These are phyloP conservation scores for Lasioglossum zephyrum DNA, from an alignment of 2,888 invertebrate genomes.

Conservation along the genomic window DNA sequence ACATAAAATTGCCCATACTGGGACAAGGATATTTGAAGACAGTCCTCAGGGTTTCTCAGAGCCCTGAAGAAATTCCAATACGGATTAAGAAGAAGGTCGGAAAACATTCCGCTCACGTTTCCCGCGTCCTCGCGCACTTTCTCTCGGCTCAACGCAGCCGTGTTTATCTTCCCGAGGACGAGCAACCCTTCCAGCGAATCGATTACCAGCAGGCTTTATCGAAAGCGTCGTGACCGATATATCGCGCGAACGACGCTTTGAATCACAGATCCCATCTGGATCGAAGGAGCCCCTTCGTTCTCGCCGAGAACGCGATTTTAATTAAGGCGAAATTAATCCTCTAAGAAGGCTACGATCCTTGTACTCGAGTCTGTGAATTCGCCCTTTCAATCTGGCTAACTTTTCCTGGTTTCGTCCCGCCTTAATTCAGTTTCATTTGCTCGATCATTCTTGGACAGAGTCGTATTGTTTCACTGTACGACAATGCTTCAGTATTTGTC, in stretches of 20 bases:
- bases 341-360: neutral
- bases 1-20: neutral
- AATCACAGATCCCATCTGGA: neutral
- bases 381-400: neutral
- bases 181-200: neutral
- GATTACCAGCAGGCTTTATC: neutral
- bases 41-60: neutral
- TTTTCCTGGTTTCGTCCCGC: neutral
- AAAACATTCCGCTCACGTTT: neutral
- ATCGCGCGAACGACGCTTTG: neutral
- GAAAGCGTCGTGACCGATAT: neutral
- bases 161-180: neutral
- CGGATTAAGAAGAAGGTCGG: neutral
- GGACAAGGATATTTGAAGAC: neutral
- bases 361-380: neutral
- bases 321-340: neutral
- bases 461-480: no score
- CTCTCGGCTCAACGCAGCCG: neutral
- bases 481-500: no score
- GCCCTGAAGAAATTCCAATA: neutral
- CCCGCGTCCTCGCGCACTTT: neutral
- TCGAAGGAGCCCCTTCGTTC: neutral
- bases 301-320: neutral
- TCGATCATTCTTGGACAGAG: neutral
- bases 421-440: neutral